A percentile compares a stretch with the other conserved stretches of the same genome.
These are phyloP conservation scores for Axis porcinus DNA, from an alignment of 2,113 vertebrate genomes.

Conservation along the genomic window DNA sequence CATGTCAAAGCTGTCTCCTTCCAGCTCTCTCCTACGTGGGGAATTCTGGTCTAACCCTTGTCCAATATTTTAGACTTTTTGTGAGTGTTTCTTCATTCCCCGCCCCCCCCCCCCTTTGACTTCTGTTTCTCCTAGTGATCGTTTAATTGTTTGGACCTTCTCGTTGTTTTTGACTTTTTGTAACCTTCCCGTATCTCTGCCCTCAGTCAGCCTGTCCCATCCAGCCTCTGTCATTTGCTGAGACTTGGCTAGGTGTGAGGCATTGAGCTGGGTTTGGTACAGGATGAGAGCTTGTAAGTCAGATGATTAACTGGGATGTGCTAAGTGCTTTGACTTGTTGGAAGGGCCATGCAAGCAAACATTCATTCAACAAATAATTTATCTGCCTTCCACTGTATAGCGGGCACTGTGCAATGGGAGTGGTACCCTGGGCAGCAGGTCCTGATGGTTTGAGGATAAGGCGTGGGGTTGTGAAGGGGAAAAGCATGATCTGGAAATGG, in stretches of 20 bases:
- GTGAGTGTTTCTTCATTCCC: not conserved
- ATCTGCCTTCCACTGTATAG: not conserved
- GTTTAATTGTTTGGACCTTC: not conserved
- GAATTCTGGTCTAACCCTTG: not conserved
- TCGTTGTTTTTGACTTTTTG: not conserved
- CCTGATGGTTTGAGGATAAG: not conserved
- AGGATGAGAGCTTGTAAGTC: not conserved
- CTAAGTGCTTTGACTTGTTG: not conserved
- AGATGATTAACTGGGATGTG: not conserved
- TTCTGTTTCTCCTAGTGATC: not conserved
- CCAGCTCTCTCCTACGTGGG: not conserved
- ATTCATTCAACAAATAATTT: not conserved
- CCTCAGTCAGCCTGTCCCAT: not conserved
- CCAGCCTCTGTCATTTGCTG: not conserved
- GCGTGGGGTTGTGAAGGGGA: not conserved
- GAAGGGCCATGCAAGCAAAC: not conserved
- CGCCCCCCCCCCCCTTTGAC: fast-evolving
- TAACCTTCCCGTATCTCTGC: not conserved
- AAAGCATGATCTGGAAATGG: not conserved
- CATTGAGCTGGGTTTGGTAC: not conserved
- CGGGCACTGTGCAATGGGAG: not conserved
- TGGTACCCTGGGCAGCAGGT: not conserved
- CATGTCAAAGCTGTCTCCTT: not conserved
- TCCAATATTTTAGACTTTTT: not conserved
- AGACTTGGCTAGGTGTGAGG: no score